Base-by-base conservation (phyloP, 2,113 vertebrate genomes). In the Phalacrocorax brasilianus region DNA sequence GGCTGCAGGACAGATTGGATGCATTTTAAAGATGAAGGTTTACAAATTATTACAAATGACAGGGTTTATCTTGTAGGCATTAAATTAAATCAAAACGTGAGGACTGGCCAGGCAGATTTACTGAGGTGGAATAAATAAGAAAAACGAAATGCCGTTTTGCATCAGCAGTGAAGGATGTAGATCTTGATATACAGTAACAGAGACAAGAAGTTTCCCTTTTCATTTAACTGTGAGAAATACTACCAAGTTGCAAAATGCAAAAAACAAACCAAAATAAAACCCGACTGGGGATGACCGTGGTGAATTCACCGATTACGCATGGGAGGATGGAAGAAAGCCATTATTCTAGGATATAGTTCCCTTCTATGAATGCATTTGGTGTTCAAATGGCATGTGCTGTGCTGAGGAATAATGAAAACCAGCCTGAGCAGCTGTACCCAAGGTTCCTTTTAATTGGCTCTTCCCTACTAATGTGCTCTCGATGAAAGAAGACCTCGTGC, bases 71-170 rank as follows among this genome's bases (percentile, higher is more conserved):
- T 98, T 85, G 77, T 52, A 96, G 97, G 95, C 95, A 91, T 98
- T 97, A 96, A 97, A 97, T 97, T 94, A 97, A 97, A 98, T 97
- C 93, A 96, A 72, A 98, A 96, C 8, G 59, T 94, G 95, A 97
- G 95, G 85, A 93, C 30, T 74, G 85, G 88, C 74, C 92, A 97
- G 93, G 88, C 88, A 95, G 88, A 96, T 96, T 95, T 94, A 96
- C 91, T 96, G 97, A 96, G 95, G 95, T 96, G 91, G 95, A 97
- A 91, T 97, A 96, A 97, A 93, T 91, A 84, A 88, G 97, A 92
- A 97, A 97, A 98, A 97, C 75, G 94, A 97, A 95, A 97, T 97
- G 96, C 93, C 86, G 5, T 93, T 97, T 95, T 96, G 53, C 71
- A 97, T 97, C 96, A 96, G 80, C 83, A 79, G 78, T 83, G 85